These are phyloP conservation scores for Anguilla rostrata DNA, from an alignment of 2,113 vertebrate genomes.

Conservation along the genomic window DNA sequence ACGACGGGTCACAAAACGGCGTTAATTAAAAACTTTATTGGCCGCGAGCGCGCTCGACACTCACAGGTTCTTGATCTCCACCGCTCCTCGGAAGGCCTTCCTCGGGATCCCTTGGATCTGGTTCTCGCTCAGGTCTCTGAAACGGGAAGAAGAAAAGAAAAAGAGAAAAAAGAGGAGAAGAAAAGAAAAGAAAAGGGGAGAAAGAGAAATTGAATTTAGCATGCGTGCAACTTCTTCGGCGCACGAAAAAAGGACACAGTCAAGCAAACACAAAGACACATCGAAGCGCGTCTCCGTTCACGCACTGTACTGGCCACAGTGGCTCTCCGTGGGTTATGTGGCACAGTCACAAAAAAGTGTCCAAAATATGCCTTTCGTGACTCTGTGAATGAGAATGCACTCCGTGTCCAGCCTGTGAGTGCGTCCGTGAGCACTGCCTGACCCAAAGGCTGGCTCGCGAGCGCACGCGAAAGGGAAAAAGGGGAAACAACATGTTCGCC, in stretches of 20 bases:
- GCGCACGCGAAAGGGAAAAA: slow-evolving; percentile 6
- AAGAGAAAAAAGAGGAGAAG: slow-evolving; percentile 2
- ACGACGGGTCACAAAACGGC: neutral
- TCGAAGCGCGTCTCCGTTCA: neutral
- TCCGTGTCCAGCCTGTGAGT: neutral
- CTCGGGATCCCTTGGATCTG: slow-evolving; percentile 96
- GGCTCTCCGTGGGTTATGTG: neutral
- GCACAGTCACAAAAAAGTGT: neutral
- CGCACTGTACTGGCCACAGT: neutral
- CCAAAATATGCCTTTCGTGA: neutral
- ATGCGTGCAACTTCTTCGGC: neutral
- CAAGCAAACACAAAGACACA: neutral
- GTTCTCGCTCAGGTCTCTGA: slow-evolving; percentile 95
- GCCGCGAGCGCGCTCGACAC: slow-evolving; percentile 55
- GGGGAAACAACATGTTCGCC: slow-evolving; percentile 42
- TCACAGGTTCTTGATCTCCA: slow-evolving; percentile 99
- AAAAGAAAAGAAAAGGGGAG: slow-evolving; percentile 11
- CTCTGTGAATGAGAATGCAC: neutral
- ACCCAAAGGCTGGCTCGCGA: slow-evolving; percentile 20
- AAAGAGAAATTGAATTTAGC: slow-evolving; percentile 24
- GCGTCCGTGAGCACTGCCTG: neutral
- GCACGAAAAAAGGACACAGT: neutral
- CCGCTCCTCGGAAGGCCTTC: slow-evolving; percentile 94
- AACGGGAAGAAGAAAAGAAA: slow-evolving; percentile 27
- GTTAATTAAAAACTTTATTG: neutral